phyloP scores from a whole-genome alignment of 2,797 vertebrate genomes.

The Hippoglossus hippoglossus region DNA sequence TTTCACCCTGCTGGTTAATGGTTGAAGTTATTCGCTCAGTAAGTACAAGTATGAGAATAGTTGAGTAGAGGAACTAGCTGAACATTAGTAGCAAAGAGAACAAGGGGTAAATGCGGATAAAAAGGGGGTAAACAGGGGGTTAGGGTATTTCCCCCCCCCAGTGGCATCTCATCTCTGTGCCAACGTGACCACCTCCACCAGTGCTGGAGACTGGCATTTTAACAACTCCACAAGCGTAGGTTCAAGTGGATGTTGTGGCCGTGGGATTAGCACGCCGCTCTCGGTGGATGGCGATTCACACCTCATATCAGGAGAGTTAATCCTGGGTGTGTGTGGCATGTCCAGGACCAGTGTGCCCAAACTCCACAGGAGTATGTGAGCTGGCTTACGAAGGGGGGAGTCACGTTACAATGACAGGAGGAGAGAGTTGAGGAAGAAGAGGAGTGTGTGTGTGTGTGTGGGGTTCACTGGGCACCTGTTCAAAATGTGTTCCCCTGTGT shows the following conservation, averaged over 20 bases:
- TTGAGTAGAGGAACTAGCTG: neutral
- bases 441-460: conserved; percentile 34
- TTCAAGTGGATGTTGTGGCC: conserved; percentile 19
- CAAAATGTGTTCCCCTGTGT: conserved; percentile 72
- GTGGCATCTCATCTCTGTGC: conserved; percentile 32
- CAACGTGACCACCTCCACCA: conserved; percentile 15
- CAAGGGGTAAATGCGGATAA: conserved; percentile 1
- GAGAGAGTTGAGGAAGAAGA: conserved; percentile 56
- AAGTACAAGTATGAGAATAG: neutral
- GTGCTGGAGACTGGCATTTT: conserved; percentile 32
- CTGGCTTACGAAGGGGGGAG: conserved; percentile 57
- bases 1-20: no score
- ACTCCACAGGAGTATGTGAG: conserved; percentile 38
- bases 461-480: conserved; percentile 73
- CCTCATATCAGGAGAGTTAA: conserved; percentile 49
- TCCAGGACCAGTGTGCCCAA: conserved; percentile 26
- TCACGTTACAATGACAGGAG: conserved; percentile 71
- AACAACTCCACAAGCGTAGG: conserved; percentile 24
- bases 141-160: conserved; percentile 36
- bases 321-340: conserved; percentile 34
- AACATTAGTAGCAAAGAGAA: neutral
- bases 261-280: conserved; percentile 21
- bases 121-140: conserved; percentile 18
- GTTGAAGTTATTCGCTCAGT: neutral
- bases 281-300: conserved; percentile 21